Conservation (phyloP, 2,888 invertebrate genomes). For the Nomada flava region DNA sequence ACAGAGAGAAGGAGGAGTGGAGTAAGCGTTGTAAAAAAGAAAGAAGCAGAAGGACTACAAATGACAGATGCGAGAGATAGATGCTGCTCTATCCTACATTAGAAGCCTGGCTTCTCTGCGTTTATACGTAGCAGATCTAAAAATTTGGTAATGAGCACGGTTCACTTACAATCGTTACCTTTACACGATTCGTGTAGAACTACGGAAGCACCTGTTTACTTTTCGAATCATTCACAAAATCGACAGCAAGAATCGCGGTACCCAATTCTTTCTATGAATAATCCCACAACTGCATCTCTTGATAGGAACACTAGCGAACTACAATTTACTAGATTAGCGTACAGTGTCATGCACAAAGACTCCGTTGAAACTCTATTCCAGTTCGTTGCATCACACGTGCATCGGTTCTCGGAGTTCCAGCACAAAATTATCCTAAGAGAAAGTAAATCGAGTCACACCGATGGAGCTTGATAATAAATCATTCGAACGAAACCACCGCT, state of each 20-base stretch:
- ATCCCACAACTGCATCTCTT: background rate
- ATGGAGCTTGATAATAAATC: background rate
- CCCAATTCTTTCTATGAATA: background rate
- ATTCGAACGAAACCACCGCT: background rate
- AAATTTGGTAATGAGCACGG: background rate
- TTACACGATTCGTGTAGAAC: background rate
- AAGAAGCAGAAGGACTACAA: background rate
- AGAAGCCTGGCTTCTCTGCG: background rate
- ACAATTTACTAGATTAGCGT: constrained; percentile 23
- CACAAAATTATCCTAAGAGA: constrained; percentile 7
- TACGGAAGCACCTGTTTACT: background rate
- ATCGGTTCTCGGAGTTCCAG: background rate
- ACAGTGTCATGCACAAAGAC: constrained; percentile 25
- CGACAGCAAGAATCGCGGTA: background rate
- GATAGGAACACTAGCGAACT: constrained; percentile 16
- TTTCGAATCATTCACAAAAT: background rate
- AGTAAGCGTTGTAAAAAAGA: constrained; percentile 10
- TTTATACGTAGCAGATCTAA: no score
- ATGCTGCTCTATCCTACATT: no score
- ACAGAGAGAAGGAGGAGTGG: constrained; percentile 8
- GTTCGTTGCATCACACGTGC: constrained; percentile 25
- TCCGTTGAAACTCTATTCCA: constrained; percentile 41
- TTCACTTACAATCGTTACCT: background rate
- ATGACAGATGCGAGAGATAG: constrained; percentile 14
- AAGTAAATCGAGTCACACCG: background rate